Evolutionary conservation across 2,888 invertebrate species (phyloP).

Genomic region (Drosophila niveifrons): DNA sequence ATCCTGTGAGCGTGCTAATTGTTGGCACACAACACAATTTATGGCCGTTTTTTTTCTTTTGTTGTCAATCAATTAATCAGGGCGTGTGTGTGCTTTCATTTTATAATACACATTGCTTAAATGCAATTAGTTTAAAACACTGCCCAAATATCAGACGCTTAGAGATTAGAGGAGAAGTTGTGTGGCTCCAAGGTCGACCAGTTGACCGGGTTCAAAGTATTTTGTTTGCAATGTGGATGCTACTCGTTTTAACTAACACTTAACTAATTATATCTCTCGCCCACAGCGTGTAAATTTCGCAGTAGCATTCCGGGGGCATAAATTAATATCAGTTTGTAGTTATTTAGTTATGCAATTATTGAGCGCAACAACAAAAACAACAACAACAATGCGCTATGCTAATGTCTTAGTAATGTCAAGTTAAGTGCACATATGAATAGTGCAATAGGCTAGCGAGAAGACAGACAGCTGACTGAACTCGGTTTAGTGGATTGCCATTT

Average conservation of each 20-base stretch:
- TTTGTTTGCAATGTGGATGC: not conserved
- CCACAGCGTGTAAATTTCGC: conserved; percentile 30
- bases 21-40: conserved; percentile 23
- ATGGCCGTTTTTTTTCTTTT: conserved; percentile 12
- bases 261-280: conserved; percentile 25
- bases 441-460: conserved; percentile 32
- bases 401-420: conserved; percentile 10
- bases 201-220: conserved; percentile 24
- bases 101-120: conserved; percentile 2
- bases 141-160: conserved; percentile 27
- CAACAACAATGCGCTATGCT: not conserved
- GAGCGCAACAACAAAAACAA: not conserved
- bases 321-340: conserved; percentile 29
- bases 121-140: conserved; percentile 43
- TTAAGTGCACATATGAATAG: conserved; percentile 22
- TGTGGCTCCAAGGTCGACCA: conserved; percentile 38
- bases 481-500: too few species aligned
- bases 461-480: conserved; percentile 29
- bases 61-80: conserved; percentile 50
- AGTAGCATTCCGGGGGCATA: conserved; percentile 35
- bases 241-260: conserved; percentile 6
- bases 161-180: conserved; percentile 4
- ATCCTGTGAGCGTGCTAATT: conserved; percentile 48
- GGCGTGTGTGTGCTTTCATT: conserved; percentile 36
- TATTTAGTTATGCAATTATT: conserved; percentile 19